Evolutionary conservation across 2,797 vertebrate species (phyloP).

Genomic region (Babyrousa celebensis): DNA sequence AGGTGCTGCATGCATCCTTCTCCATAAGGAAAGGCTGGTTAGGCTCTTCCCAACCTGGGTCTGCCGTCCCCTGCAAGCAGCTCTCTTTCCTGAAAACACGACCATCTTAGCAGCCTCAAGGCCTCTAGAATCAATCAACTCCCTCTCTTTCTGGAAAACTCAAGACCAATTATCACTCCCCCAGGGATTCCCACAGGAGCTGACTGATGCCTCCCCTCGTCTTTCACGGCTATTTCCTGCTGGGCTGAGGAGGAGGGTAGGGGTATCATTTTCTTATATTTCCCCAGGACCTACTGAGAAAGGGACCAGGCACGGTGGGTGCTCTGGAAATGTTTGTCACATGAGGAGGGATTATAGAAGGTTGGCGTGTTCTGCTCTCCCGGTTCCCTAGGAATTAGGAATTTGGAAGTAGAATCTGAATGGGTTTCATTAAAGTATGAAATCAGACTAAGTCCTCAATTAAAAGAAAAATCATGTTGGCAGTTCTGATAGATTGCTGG

Average conservation of each 20-base stretch:
- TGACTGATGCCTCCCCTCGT: not conserved
- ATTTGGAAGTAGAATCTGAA: conserved; percentile 55
- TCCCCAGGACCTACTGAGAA: not conserved
- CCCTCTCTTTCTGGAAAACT: not conserved
- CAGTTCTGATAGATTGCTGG: not conserved
- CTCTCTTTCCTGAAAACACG: not conserved
- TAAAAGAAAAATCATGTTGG: conserved; percentile 38
- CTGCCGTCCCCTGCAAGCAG: not conserved
- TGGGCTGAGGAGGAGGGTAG: not conserved
- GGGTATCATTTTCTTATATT: not conserved
- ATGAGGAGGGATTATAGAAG: not conserved
- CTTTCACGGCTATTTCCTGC: accelerated
- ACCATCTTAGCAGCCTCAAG: not conserved
- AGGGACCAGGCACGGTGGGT: not conserved
- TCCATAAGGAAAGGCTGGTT: not conserved
- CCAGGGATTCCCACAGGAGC: not conserved
- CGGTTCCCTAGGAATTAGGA: conserved; percentile 54
- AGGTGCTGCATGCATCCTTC: accelerated
- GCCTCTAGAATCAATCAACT: not conserved
- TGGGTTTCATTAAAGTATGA: conserved; percentile 24
- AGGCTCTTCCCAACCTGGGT: too few species aligned
- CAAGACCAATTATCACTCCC: not conserved
- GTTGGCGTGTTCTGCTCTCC: not conserved
- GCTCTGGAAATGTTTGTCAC: not conserved
- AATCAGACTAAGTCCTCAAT: not conserved